Base-by-base conservation (phyloP, 2,797 vertebrate species). In the Moxostoma hubbsi region DNA sequence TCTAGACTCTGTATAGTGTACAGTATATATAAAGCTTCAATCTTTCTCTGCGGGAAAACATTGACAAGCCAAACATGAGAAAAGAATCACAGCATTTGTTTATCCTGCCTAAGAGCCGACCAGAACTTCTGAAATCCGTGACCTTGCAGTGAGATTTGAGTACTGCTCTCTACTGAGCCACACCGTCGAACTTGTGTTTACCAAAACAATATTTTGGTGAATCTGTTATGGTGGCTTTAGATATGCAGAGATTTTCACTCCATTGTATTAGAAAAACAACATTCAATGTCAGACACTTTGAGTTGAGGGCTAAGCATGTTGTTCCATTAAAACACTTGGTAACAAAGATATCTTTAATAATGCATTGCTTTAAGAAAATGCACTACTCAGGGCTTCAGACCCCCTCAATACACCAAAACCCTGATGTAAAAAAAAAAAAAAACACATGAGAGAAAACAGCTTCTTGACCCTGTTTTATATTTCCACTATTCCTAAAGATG, bases 341-440 rank as follows among this genome's bases (percentile, higher is more conserved):
- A 78, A 67, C 18, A 71, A 24, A 7, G 7, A 9, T 0, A 1
- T n/a, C 15, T 36, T 75, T 50, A 81, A 72, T 81, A 84, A 81
- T 81, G 75, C 55, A 72, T 71, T 6, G 47, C 2, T 15, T 51
- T 15, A 9, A 10, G 47, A 68, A 75, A 70, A 15, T 50, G 53
- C 57, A 65, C n/a, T 47, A 43, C 57, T 51, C 63, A 70, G 13
- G 46, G 55, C 55, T 58, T 24, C 18, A 76, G 45, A 67, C 13
- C 54, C 9, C 54, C 13, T 65, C 15, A 55, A 65, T 36, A 76
- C 46, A 46, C 4, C 10, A 18, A 15, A 58, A 58, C 9, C 36
- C 7, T 77, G 18, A 43, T n/a, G 65, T 53, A 18, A 18, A 18
- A 18, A 18, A 18, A 18, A 61, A 10, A 4, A n/a, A 11, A 2